These are phyloP conservation scores for Toxotes jaculatrix DNA, from an alignment of 2,113 vertebrate species.

Conservation along the genomic window DNA sequence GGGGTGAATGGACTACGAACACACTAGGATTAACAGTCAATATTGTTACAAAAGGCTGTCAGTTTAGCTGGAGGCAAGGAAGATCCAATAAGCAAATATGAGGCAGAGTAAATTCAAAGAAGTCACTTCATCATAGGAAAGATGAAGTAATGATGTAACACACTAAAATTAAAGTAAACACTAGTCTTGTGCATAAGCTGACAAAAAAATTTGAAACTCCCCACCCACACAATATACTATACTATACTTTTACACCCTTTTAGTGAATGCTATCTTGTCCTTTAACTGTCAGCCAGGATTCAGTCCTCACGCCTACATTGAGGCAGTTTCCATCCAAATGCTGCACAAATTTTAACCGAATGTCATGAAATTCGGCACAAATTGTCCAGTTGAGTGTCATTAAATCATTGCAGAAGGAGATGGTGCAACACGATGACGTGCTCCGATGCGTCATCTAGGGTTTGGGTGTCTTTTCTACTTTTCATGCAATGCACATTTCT, in stretches of 20 bases:
- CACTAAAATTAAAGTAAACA: background rate
- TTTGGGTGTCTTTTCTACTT: too few species aligned
- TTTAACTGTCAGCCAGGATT: background rate
- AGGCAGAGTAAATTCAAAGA: background rate
- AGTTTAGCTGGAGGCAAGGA: constrained; percentile 25
- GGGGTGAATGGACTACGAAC: background rate
- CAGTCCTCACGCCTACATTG: background rate
- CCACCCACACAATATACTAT: background rate
- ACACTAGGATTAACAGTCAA: constrained; percentile 24
- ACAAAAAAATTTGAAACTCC: too few species aligned
- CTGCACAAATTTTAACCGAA: background rate
- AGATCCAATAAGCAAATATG: constrained; percentile 21
- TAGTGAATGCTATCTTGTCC: background rate
- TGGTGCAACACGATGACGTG: too few species aligned
- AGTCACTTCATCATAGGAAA: background rate
- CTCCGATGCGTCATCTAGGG: too few species aligned
- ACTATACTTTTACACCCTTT: background rate
- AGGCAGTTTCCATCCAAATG: background rate
- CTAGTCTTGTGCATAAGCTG: background rate
- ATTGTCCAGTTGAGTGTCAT: too few species aligned
- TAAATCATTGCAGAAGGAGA: too few species aligned
- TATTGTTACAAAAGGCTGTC: constrained; percentile 16
- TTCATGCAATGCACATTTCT: too few species aligned
- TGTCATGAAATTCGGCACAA: too few species aligned
- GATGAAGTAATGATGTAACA: background rate